Percentiles rank a stretch among this genome's conserved stretches.
phyloP scores from a whole-genome alignment of 2,113 vertebrate species.

The Gopherus evgoodei region DNA sequence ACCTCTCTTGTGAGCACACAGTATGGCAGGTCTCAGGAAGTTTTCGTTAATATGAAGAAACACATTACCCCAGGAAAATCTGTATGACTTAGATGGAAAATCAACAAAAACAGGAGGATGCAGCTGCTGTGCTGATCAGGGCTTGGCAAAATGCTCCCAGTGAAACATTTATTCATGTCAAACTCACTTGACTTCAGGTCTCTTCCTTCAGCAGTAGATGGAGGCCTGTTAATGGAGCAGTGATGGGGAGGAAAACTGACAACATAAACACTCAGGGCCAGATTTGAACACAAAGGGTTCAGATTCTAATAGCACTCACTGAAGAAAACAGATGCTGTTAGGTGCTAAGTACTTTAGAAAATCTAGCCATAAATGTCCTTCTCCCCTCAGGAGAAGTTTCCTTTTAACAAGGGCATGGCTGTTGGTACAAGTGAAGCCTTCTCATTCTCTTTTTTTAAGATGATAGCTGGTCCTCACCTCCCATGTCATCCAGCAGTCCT shows the following conservation, averaged over 20 bases:
- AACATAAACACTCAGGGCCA: background rate
- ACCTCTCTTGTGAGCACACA: conserved; percentile 53
- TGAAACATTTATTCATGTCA: conserved; percentile 26
- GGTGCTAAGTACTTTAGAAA: background rate
- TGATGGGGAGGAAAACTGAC: conserved; percentile 26
- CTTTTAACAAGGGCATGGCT: conserved; percentile 14
- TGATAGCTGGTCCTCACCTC: background rate
- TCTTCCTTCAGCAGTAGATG: conserved; percentile 25
- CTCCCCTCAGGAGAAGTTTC: background rate
- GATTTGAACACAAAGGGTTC: background rate
- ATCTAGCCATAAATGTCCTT: background rate
- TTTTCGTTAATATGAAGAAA: conserved; percentile 55
- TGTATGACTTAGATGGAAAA: conserved; percentile 35
- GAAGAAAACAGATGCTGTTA: conserved; percentile 12
- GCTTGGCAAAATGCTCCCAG: conserved; percentile 38
- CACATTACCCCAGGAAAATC: conserved; percentile 50
- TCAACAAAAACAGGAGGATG: conserved; percentile 56
- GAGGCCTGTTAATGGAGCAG: conserved; percentile 8
- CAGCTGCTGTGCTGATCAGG: conserved; percentile 25
- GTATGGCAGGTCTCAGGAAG: conserved; percentile 54
- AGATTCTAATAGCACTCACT: background rate
- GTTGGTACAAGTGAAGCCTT: conserved; percentile 19
- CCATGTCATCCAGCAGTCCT: background rate
- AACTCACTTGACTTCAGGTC: conserved; percentile 2
- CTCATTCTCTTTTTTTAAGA: background rate